Conservation (phyloP, 1,140 invertebrate genomes). For the Drosophila ohnishii region DNA sequence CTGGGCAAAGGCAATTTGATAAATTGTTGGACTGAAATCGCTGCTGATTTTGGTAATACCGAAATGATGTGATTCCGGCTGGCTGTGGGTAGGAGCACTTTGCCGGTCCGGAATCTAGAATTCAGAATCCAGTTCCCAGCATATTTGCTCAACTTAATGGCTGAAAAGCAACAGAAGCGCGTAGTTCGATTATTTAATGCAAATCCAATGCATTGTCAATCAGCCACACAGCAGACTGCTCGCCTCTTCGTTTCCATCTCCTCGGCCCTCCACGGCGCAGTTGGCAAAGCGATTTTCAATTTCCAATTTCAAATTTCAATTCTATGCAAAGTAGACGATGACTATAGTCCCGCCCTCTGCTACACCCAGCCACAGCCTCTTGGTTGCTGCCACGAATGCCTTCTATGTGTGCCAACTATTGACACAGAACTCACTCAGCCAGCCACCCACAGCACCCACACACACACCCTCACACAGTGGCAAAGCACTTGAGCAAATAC, state of each 20-base stretch:
- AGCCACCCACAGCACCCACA: slow-evolving; percentile 14
- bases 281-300: slow-evolving; percentile 73
- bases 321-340: slow-evolving; percentile 69
- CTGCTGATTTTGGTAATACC: slow-evolving; percentile 9
- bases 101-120: slow-evolving; percentile 11
- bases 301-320: slow-evolving; percentile 76
- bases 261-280: slow-evolving; percentile 32
- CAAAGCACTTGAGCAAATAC: slow-evolving; percentile 75
- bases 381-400: slow-evolving; percentile 30
- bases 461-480: slow-evolving; percentile 17
- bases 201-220: slow-evolving; percentile 75
- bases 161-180: slow-evolving; percentile 41
- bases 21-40: slow-evolving; percentile 29
- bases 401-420: slow-evolving; percentile 73
- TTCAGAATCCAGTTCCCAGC: slow-evolving; percentile 6
- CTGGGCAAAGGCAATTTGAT: slow-evolving; percentile 33
- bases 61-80: slow-evolving; percentile 29
- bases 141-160: slow-evolving; percentile 69
- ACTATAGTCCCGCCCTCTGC: slow-evolving; percentile 14
- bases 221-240: slow-evolving; percentile 43
- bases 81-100: slow-evolving; percentile 1
- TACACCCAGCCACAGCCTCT: not conserved
- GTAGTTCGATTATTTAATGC: slow-evolving; percentile 77
- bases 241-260: slow-evolving; percentile 4
- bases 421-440: slow-evolving; percentile 61